phyloP scores from a whole-genome alignment of 2,797 vertebrate species.

The Novumbra hubbsi region DNA sequence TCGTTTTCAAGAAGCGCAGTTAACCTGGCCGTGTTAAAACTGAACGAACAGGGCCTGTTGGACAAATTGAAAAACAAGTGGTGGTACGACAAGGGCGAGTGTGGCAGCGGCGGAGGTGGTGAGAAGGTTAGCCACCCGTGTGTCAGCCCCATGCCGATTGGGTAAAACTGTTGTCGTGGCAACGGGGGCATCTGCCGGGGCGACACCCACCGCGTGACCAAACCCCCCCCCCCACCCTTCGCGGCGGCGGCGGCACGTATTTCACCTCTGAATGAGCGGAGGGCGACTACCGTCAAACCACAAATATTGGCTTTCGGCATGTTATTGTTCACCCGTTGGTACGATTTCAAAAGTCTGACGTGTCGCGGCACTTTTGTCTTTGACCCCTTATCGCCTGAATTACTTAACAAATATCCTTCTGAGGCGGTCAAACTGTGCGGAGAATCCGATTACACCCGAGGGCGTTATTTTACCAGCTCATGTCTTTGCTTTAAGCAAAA shows the following conservation, averaged over 20 bases:
- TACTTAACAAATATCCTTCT: too few species aligned
- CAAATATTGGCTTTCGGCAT: conserved; percentile 72
- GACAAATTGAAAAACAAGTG: conserved; percentile 99
- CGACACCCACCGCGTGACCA: conserved; percentile 30
- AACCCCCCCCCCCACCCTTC: too few species aligned
- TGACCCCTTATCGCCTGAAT: too few species aligned
- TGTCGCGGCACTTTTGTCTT: too few species aligned
- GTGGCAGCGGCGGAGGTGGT: conserved; percentile 98
- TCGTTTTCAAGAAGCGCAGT: conserved; percentile 99
- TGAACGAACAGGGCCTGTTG: conserved; percentile 99
- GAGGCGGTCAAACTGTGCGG: too few species aligned
- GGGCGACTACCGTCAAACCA: conserved; percentile 83
- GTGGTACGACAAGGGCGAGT: conserved; percentile 99
- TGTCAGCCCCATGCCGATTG: conserved; percentile 83
- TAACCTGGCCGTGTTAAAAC: conserved; percentile 99
- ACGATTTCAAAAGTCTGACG: neutral
- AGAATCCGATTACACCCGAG: too few species aligned
- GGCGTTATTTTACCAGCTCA: too few species aligned
- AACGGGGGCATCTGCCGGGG: conserved; percentile 95
- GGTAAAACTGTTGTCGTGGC: conserved; percentile 87
- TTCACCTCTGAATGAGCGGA: conserved; percentile 5
- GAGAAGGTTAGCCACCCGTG: conserved; percentile 97
- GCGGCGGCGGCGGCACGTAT: neutral
- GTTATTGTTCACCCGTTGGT: conserved; percentile 9
- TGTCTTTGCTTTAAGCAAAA: too few species aligned